phyloP scores from a whole-genome alignment of 2,888 invertebrate species.

The Lingula anatina region DNA sequence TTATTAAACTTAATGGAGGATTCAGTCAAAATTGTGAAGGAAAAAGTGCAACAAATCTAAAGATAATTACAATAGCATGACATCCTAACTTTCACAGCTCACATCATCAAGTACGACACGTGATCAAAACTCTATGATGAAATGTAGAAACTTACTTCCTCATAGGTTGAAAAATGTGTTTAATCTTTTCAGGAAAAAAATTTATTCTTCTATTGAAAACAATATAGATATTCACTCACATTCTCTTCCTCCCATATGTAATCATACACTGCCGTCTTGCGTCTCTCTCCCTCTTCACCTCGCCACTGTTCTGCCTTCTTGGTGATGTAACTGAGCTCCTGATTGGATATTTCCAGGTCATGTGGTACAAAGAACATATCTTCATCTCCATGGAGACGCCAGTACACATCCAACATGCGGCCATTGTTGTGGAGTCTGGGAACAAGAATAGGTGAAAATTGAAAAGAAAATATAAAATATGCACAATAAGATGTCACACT shows the following conservation, averaged over 20 bases:
- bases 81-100: too few species aligned
- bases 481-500: too few species aligned
- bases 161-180: too few species aligned
- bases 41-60: too few species aligned
- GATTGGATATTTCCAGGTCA: slow-evolving; percentile 47
- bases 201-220: too few species aligned
- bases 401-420: slow-evolving; percentile 47
- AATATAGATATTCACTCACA: slow-evolving; percentile 18
- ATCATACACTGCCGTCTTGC: slow-evolving; percentile 45
- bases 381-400: slow-evolving; percentile 43
- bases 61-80: too few species aligned
- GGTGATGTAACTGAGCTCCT: slow-evolving; percentile 39
- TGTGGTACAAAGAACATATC: slow-evolving; percentile 44
- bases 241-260: slow-evolving; percentile 49
- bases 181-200: too few species aligned
- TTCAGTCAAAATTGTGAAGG: too few species aligned
- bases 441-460: background rate
- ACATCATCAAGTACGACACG: too few species aligned
- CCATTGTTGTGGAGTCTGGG: slow-evolving; percentile 49
- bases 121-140: too few species aligned
- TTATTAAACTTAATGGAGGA: too few species aligned
- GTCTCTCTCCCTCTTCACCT: slow-evolving; percentile 46
- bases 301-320: slow-evolving; percentile 44
- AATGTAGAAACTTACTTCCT: too few species aligned
- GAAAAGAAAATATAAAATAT: background rate